A percentile compares a stretch with the other conserved stretches of the same genome.
Conservation (phyloP, 2,113 vertebrate species). For the Shinisaurus crocodilurus region DNA sequence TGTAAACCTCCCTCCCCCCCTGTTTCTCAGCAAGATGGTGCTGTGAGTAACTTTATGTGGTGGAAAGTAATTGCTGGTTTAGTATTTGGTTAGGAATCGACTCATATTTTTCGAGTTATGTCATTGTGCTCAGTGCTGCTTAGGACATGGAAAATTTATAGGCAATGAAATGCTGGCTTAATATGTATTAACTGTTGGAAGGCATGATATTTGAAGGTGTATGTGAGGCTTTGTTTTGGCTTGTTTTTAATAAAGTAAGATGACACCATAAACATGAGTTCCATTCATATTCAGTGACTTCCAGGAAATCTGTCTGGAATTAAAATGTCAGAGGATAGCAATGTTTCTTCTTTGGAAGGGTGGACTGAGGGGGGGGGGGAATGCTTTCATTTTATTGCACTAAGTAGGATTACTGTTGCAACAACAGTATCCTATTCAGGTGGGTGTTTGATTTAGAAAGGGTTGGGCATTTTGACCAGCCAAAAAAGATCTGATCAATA, state of each 20-base stretch:
- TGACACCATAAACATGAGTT: neutral
- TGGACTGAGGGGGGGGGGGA: too few relatives aligned
- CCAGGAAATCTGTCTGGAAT: neutral
- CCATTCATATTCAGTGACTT: too few relatives aligned
- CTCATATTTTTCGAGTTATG: constrained; percentile 63
- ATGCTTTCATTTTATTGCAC: neutral
- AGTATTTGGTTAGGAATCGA: constrained; percentile 58
- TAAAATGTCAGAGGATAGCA: neutral
- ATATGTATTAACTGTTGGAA: neutral
- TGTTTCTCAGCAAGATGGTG: neutral
- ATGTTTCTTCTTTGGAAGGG: neutral
- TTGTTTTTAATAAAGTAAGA: constrained; percentile 37
- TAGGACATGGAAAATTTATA: constrained; percentile 55
- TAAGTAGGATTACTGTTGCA: neutral
- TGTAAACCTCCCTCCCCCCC: neutral
- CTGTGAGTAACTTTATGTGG: constrained; percentile 32
- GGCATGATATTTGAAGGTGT: constrained; percentile 1
- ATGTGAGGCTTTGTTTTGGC: constrained; percentile 50
- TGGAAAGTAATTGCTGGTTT: constrained; percentile 48
- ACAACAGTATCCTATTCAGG: neutral
- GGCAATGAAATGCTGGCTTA: constrained; percentile 56
- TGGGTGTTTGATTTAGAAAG: neutral
- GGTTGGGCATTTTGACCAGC: neutral
- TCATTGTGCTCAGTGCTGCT: constrained; percentile 50
- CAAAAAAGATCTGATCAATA: too few relatives aligned